phyloP scores from a whole-genome alignment of 2,888 invertebrate genomes.

The Noctua comes region DNA sequence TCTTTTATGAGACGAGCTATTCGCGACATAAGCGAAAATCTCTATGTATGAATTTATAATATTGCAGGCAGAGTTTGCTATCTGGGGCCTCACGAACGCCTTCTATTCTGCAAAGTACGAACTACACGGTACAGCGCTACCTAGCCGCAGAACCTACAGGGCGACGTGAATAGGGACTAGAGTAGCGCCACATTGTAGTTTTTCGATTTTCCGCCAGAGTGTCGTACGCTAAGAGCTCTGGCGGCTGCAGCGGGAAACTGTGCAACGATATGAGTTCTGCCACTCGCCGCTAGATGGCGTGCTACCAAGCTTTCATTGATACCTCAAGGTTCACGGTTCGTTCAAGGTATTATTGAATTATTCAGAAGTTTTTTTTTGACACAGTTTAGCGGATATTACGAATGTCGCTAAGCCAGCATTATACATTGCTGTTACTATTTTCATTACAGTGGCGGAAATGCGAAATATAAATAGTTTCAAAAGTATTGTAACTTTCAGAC shows the following conservation, averaged over 20 bases:
- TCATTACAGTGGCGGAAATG: not conserved
- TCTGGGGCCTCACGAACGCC: conserved; percentile 4
- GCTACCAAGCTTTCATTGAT: not conserved
- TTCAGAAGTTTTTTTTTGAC: conserved; percentile 29
- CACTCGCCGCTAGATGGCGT: conserved; percentile 70
- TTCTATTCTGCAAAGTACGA: conserved; percentile 6
- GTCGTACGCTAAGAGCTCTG: not conserved
- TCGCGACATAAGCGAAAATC: conserved; percentile 7
- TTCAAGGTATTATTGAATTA: conserved; percentile 44
- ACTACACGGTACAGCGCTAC: conserved; percentile 17
- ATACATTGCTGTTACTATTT: not conserved
- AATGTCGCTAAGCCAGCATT: not conserved
- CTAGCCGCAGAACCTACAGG: conserved; percentile 9
- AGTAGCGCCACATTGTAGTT: not conserved
- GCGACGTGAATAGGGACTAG: not conserved
- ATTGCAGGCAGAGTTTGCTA: not conserved
- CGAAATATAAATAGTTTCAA: not conserved
- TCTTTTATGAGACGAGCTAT: not conserved
- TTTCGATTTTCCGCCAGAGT: conserved; percentile 8
- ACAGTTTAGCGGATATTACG: conserved; percentile 5
- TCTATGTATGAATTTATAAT: conserved; percentile 34
- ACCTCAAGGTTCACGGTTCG: not conserved
- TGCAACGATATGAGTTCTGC: conserved; percentile 51
- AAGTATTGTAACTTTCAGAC: not conserved
- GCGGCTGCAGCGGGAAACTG: not conserved